Evolutionary conservation across 2,113 vertebrate genomes (phyloP).

Genomic region (Leptobrachium ailaonicum): DNA sequence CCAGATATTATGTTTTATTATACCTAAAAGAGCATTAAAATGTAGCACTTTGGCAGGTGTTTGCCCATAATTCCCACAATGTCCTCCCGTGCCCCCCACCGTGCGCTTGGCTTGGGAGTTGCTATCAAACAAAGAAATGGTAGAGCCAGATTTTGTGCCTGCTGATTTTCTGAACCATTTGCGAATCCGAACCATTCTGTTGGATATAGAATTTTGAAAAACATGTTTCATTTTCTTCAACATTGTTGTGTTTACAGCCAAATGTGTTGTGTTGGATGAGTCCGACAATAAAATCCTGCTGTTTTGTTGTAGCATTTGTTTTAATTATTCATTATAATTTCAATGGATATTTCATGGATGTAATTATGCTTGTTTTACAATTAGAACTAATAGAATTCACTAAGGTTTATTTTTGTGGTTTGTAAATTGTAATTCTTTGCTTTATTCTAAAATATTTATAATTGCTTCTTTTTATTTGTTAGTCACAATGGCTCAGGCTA

Average conservation of each 20-base stretch:
- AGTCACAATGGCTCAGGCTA: not conserved
- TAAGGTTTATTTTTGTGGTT: not conserved
- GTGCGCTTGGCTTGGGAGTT: not conserved
- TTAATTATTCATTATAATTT: not conserved
- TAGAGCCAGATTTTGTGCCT: not conserved
- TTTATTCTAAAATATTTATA: not conserved
- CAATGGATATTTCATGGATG: conserved; percentile 4
- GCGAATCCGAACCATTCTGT: not conserved
- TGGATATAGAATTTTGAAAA: not conserved
- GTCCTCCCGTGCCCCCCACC: no score
- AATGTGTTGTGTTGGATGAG: conserved; percentile 3
- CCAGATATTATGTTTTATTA: not conserved
- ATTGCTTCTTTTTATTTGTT: no score
- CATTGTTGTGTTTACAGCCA: not conserved
- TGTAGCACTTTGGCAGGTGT: not conserved
- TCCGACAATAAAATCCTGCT: not conserved
- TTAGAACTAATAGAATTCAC: not conserved
- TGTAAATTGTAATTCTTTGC: not conserved
- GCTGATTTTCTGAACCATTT: not conserved
- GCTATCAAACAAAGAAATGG: not conserved
- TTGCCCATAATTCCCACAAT: no score
- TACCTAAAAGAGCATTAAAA: not conserved
- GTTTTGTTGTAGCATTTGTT: not conserved
- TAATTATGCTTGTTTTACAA: not conserved
- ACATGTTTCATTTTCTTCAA: not conserved